Evolutionary conservation across 2,113 vertebrate species (phyloP), one percentile per base, ranked within the genome.

Genomic region (Cottus gobio): DNA sequence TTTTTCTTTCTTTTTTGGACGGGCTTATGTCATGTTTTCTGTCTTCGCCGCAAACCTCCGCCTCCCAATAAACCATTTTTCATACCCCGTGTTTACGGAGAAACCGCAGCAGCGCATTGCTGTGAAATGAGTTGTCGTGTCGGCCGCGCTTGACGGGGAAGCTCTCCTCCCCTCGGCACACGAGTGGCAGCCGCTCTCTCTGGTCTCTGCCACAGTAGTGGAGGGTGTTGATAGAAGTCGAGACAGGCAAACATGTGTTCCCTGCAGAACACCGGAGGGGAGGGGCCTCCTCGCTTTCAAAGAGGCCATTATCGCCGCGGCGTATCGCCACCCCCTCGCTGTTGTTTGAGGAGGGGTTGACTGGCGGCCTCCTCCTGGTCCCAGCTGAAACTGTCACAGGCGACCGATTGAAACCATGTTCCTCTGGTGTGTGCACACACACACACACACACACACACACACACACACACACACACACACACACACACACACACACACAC

Each of bases 221-320:
- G 79, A 85, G 65, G 82, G 84, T 90, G 92, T 92, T 92, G 92
- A 94, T 92, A 93, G 89, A 89, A 83, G 77, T 70, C 76, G 91
- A 92, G 84, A 90, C 81, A 90, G 89, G 90, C 89, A 91, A 93
- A 94, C 93, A 94, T 67, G 84, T 90, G 91, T 91, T 91, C 87
- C 82, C 77, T 80, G 81, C 77, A 87, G 87, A 91, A 86, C 82
- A 87, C 89, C 83, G 80, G 79, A 83, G 81, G 82, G 82, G 82
- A 77, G 62, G 62, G 60, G 72, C 36, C 61, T 56, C 71, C 50
- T 76, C 81, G 62, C 75, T 90, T 88, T 87, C 77, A 85, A 79
- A 87, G 83, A 77, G 71, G 71, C 79, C 83, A 87, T 90, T 91
- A 90, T 88, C 73, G 56, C 75, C 2, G 75, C 78, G 64, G 63